These are phyloP conservation scores for Drosophila nannoptera DNA, from an alignment of 1,140 invertebrate genomes.

Conservation along the genomic window DNA sequence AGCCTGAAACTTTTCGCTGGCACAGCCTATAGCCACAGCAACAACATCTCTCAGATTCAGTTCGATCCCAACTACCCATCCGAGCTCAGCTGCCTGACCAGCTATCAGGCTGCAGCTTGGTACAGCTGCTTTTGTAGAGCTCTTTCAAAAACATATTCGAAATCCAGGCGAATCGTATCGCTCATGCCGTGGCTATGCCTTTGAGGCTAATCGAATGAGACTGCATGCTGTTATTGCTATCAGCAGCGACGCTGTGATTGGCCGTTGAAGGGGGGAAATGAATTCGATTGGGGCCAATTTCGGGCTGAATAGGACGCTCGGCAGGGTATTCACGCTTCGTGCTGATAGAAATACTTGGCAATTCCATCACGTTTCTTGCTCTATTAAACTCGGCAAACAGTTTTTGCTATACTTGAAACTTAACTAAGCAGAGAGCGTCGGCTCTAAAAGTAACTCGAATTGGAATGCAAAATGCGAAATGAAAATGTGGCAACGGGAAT, in stretches of 20 bases:
- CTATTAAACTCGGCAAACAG: constrained; percentile 10
- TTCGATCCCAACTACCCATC: not conserved
- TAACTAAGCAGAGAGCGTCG: constrained; percentile 30
- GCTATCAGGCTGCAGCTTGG: not conserved
- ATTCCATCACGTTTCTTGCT: constrained; percentile 4
- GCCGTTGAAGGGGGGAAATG: too few relatives aligned
- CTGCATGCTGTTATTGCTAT: too few relatives aligned
- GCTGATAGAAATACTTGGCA: not conserved
- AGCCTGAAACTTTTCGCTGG: not conserved
- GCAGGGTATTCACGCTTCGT: not conserved
- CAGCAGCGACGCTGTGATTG: too few relatives aligned
- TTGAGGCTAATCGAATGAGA: too few relatives aligned
- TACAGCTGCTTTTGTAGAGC: not conserved
- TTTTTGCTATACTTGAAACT: constrained; percentile 18
- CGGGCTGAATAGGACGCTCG: too few relatives aligned
- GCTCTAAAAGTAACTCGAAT: constrained; percentile 32
- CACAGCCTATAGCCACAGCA: too few relatives aligned
- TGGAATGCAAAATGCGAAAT: constrained; percentile 47
- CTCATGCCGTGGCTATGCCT: not conserved
- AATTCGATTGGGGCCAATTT: too few relatives aligned
- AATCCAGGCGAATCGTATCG: not conserved
- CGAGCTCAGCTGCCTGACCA: not conserved
- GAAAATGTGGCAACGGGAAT: constrained; percentile 39
- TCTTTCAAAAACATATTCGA: not conserved
- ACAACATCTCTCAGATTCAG: not conserved